Base-by-base conservation (phyloP, 2,888 invertebrate genomes). In the Lasius platythorax region DNA sequence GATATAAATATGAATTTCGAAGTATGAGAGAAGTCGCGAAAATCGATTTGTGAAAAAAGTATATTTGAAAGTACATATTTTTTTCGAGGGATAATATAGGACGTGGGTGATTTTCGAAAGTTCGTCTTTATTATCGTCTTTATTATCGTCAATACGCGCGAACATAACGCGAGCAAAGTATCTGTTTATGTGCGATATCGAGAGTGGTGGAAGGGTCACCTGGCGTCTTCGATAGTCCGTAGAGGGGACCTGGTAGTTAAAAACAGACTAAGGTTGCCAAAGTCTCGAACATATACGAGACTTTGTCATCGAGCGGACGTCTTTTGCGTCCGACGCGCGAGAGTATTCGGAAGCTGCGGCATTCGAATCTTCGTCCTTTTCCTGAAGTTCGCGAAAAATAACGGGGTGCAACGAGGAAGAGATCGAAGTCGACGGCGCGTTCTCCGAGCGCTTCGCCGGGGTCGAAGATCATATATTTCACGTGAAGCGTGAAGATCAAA, bases 191-290 rank as follows among this genome's bases (percentile, higher is more conserved):
- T 15, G n/a, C 28, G 33, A 61, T 23, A 8, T 40, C 23, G 18
- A 50, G n/a, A 33, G 12, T 18, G 46, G 18, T 53, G 61, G 79
- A 79, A 72, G 72, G 72, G 79, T 61, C 72, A 72, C 58, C 66
- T 43, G 85, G 78, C 85, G 70, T 85, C 88, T 85, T 88, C 88
- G 91, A 92, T 53, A 53, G 53, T n/a, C 89, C 87, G 87, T 87
- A 85, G 89, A 84, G 85, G 68, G 83, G 84, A 83, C 76, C 87
- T 89, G 87, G 87, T 88, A 85, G 90, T 91, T 92, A 92, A 92
- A 92, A 93, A 92, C 91, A 89, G 90, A 88, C 87, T 88, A 92
- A 93, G 91, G 89, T 84, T 91, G 83, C 61, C 79, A 63, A 90
- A 87, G 78, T 46, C 46, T 11, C 46, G 46, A 56, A 83, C 76